Conservation (phyloP, 2,797 vertebrate genomes). For the Chaetophractus vellerosus region DNA sequence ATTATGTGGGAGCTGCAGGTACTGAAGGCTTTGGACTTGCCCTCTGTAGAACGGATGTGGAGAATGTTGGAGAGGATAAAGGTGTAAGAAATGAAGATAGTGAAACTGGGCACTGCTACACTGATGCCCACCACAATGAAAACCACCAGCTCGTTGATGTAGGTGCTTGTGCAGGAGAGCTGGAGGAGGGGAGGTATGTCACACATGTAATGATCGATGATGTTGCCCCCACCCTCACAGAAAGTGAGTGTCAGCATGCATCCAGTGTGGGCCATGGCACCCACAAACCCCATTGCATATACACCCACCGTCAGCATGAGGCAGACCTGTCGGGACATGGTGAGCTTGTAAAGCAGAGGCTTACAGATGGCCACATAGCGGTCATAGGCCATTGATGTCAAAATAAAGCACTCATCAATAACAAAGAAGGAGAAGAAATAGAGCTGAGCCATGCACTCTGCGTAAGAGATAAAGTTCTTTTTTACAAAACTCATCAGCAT, state of each 20-base stretch:
- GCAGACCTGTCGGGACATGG: constrained; percentile 77
- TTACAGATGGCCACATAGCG: constrained; percentile 82
- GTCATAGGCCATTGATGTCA: constrained; percentile 84
- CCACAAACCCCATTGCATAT: constrained; percentile 70
- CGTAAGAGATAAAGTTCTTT: constrained; percentile 60
- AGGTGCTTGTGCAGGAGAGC: constrained; percentile 78
- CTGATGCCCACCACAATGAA: constrained; percentile 70
- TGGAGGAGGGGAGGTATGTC: constrained; percentile 78
- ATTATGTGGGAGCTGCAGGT: constrained; percentile 82
- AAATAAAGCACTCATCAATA: constrained; percentile 76
- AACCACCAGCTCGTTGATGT: constrained; percentile 69
- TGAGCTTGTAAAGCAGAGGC: constrained; percentile 78
- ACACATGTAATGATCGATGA: constrained; percentile 82
- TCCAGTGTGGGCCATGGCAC: constrained; percentile 69
- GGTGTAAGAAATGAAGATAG: constrained; percentile 67
- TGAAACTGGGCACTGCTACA: neutral
- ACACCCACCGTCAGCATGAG: constrained; percentile 1
- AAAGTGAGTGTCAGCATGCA: constrained; percentile 79
- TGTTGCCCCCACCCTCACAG: constrained; percentile 55
- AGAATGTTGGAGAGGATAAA: constrained; percentile 65
- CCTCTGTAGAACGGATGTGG: neutral
- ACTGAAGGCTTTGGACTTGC: constrained; percentile 76
- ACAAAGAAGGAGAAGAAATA: constrained; percentile 80
- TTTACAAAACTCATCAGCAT: constrained; percentile 69
- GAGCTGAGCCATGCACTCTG: constrained; percentile 72